phyloP scores from a whole-genome alignment of 2,797 vertebrate genomes.

The Fistularia tabacaria region DNA sequence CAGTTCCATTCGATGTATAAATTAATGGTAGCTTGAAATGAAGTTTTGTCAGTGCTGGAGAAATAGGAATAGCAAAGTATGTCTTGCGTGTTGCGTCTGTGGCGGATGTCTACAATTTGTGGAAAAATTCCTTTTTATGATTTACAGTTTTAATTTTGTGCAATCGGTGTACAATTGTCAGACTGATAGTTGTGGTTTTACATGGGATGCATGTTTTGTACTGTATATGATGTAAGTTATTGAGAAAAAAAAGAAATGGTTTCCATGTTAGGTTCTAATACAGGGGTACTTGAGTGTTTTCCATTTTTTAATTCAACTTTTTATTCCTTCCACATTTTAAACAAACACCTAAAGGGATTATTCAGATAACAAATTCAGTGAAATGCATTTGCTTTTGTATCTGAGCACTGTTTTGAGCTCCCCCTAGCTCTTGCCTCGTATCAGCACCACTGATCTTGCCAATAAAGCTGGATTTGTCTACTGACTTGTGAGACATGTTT shows the following conservation, averaged over 20 bases:
- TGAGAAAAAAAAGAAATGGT: constrained; percentile 24
- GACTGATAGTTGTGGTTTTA: constrained; percentile 63
- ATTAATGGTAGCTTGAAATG: constrained; percentile 56
- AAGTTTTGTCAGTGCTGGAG: constrained; percentile 52
- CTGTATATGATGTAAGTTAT: constrained; percentile 56
- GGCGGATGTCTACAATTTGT: constrained; percentile 61
- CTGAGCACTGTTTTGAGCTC: constrained; percentile 67
- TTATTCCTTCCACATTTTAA: constrained; percentile 56
- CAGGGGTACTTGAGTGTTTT: constrained; percentile 42
- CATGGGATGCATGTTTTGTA: constrained; percentile 75
- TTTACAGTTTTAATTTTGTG: constrained; percentile 54
- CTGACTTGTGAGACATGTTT: constrained; percentile 7
- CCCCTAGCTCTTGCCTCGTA: constrained; percentile 69
- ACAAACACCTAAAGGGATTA: constrained; percentile 34
- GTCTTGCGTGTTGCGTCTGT: constrained; percentile 66
- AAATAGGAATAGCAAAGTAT: constrained; percentile 64
- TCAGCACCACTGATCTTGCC: constrained; percentile 64
- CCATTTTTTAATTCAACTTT: constrained; percentile 51
- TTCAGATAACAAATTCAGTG: constrained; percentile 20
- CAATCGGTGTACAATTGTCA: constrained; percentile 61
- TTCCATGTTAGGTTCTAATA: constrained; percentile 54
- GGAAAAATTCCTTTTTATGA: constrained; percentile 41
- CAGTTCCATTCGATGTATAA: constrained; percentile 51
- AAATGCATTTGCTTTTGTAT: constrained; percentile 31
- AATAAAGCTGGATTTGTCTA: constrained; percentile 75